Base-by-base conservation (phyloP, 2,113 vertebrate genomes). In the Progne subis region DNA sequence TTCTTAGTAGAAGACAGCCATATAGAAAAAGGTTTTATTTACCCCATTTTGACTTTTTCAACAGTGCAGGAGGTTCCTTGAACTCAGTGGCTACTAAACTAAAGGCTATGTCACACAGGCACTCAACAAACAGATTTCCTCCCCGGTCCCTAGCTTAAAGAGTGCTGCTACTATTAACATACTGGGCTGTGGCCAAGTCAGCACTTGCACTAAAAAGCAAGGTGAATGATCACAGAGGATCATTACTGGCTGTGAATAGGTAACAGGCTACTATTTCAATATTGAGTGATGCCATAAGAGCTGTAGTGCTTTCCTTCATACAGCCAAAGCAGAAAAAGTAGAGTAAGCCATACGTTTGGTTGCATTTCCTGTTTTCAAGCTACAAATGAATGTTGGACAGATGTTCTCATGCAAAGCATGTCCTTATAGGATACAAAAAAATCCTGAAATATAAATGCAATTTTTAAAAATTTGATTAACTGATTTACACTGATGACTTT, bases 331-430 rank as follows among this genome's bases (percentile, higher is more conserved):
- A 91, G 63, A 87, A 91, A 4, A 67, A 55, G 6, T 69, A 69
- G 39, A 88, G 57, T 39, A 82, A 91, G 31, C 20, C 24, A 50
- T 55, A 55, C 50, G 60, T 88, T 80, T 85, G 56, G 28, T 82
- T 65, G 50, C 63, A 91, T 95, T 92, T 91, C 84, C 55, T 80
- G 39, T 59, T 80, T 94, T 80, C 47, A 84, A 84, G 55, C 41
- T 49, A 79, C 32, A 80, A 88, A 91, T 69, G 41, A 84, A 72
- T 82, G 70, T 59, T 61, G 82, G 67, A 77, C 87, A 94, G 82
- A 90, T 87, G 86, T 89, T 94, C 74, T 59, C 50, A 76, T 29
- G 41, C 43, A 70, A 75, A 92, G 24, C 49, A 79, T 60, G 49
- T 20, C 19, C 52, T 50, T 44, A 29, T 50, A 64, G 53, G 37